Conservation (phyloP, 1,140 invertebrate genomes). For the Plutomurus gul region DNA sequence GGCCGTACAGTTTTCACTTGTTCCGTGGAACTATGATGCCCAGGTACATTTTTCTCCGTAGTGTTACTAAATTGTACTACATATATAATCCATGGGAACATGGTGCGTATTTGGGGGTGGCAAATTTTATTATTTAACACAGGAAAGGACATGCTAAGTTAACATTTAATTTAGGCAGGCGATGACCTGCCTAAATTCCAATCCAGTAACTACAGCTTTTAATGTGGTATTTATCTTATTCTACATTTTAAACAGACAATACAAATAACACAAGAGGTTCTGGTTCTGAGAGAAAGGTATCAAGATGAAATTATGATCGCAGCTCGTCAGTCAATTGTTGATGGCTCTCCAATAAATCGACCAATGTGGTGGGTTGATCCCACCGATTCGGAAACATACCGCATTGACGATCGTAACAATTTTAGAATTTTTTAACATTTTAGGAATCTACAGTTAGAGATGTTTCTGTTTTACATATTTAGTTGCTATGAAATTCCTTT, state of each 20-base stretch:
- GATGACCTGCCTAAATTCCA: too few species aligned
- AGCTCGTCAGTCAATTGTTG: constrained; percentile 65
- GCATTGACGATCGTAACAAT: constrained; percentile 56
- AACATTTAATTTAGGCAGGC: too few species aligned
- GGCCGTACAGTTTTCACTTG: constrained; percentile 81
- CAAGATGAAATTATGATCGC: constrained; percentile 66
- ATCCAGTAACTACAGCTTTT: too few species aligned
- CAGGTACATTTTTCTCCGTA: neutral
- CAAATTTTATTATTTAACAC: too few species aligned
- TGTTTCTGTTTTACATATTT: neutral
- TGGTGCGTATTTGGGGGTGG: too few species aligned
- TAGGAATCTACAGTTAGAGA: neutral
- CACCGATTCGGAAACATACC: constrained; percentile 58
- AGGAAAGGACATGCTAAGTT: too few species aligned
- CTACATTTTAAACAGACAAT: constrained; percentile 58
- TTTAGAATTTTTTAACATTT: too few species aligned
- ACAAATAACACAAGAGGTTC: constrained; percentile 61
- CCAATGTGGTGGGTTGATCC: constrained; percentile 84
- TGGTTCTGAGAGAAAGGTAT: constrained; percentile 71
- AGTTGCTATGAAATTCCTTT: constrained; percentile 23
- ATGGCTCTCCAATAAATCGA: constrained; percentile 77
- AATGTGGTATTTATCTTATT: too few species aligned
- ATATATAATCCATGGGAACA: too few species aligned
- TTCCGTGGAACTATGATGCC: constrained; percentile 77
- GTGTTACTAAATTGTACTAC: too few species aligned